Conservation (phyloP, 2,113 vertebrate species). For the Anas platyrhynchos region DNA sequence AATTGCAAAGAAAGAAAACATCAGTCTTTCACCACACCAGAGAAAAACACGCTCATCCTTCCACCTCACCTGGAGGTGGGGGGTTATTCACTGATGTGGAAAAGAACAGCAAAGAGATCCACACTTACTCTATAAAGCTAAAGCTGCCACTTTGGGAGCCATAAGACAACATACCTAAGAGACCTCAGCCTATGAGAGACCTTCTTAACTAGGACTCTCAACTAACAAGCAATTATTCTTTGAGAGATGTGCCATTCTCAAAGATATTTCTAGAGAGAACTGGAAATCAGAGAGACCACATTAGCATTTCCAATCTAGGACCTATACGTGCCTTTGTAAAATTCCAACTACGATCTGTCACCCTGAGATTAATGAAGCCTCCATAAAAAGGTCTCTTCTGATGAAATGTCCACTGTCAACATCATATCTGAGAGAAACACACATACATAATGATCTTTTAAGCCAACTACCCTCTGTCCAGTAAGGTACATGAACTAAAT, state of each 20-base stretch:
- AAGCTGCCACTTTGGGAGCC: neutral
- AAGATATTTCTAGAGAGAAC: rapidly evolving
- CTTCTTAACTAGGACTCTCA: neutral
- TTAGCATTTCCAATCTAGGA: neutral
- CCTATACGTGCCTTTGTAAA: neutral
- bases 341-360: neutral
- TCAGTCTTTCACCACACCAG: neutral
- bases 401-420: rapidly evolving
- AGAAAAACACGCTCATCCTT: neutral
- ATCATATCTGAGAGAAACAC: rapidly evolving
- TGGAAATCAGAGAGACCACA: neutral
- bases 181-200: neutral
- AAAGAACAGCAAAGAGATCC: neutral
- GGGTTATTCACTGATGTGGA: neutral
- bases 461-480: neutral
- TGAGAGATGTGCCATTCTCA: neutral
- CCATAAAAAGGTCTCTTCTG: neutral
- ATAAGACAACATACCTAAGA: neutral
- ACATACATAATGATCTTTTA: neutral
- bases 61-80: neutral
- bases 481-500: neutral
- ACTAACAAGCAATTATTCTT: neutral
- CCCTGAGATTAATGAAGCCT: neutral
- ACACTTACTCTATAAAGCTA: rapidly evolving
- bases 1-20: neutral